These are phyloP conservation scores for Aspidiotus destructor DNA, from an alignment of 2,888 invertebrate species.

Conservation along the genomic window DNA sequence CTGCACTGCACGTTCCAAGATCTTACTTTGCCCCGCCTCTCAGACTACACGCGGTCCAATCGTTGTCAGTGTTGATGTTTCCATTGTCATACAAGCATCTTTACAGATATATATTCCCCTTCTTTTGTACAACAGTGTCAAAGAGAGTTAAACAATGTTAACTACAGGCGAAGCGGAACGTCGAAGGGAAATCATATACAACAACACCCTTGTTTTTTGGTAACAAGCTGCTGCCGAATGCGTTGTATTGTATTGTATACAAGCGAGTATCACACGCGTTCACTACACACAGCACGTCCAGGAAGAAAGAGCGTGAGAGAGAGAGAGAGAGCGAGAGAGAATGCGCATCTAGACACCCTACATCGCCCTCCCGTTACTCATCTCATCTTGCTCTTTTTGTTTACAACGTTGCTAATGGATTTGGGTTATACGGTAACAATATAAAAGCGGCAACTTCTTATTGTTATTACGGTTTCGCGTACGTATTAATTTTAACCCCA, in stretches of 20 bases:
- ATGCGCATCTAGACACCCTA: too few relatives aligned
- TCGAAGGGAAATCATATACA: conserved; percentile 31
- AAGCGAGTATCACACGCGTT: too few relatives aligned
- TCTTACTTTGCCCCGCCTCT: conserved; percentile 28
- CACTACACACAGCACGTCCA: too few relatives aligned
- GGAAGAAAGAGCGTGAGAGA: too few relatives aligned
- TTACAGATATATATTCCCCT: conserved; percentile 31
- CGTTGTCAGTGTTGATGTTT: conserved; percentile 32
- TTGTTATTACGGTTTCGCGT: conserved; percentile 30
- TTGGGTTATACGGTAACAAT: conserved; percentile 34
- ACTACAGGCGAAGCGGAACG: conserved; percentile 13
- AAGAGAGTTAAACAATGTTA: conserved; percentile 31
- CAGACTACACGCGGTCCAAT: conserved; percentile 31
- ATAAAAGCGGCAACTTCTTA: conserved; percentile 31
- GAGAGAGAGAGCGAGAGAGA: too few relatives aligned
- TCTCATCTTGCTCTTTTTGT: conserved; percentile 31
- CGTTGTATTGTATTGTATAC: conserved; percentile 25
- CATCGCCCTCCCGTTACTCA: too few relatives aligned
- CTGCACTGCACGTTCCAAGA: conserved; percentile 27
- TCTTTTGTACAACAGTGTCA: conserved; percentile 25
- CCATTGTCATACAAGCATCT: conserved; percentile 33
- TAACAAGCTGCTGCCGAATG: conserved; percentile 29
- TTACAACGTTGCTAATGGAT: conserved; percentile 36
- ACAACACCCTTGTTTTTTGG: conserved; percentile 32
- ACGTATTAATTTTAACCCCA: conserved; percentile 26